Conservation (phyloP, 2,113 vertebrate genomes). For the Bambusicola thoracicus region DNA sequence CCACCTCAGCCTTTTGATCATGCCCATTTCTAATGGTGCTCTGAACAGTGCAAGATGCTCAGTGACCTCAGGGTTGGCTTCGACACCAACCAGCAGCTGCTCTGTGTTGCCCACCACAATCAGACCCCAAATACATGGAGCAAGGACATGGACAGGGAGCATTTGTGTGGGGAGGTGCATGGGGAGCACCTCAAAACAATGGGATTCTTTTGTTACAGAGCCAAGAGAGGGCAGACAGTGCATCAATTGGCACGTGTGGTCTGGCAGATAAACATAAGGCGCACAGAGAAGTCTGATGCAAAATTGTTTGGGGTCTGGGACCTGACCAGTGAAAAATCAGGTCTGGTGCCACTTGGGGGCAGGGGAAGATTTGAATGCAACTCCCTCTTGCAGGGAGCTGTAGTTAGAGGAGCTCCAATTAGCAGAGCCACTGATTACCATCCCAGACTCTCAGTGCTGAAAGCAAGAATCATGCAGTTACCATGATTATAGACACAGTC, state of each 20-base stretch:
- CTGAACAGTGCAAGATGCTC: background rate
- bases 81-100: background rate
- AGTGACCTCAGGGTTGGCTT: background rate
- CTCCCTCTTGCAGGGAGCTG: background rate
- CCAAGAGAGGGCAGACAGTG: background rate
- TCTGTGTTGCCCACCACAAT: background rate
- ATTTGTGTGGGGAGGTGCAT: background rate
- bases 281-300: background rate
- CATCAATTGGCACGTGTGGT: rapidly evolving
- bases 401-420: background rate
- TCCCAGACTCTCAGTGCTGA: background rate
- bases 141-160: rapidly evolving
- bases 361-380: background rate
- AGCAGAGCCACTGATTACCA: background rate
- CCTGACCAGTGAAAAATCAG: background rate
- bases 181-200: background rate
- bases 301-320: background rate
- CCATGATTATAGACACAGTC: background rate
- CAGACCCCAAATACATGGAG: background rate
- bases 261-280: background rate
- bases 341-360: background rate
- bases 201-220: background rate
- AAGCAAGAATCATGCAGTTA: background rate
- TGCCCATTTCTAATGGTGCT: rapidly evolving
- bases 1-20: background rate